Base-by-base conservation (phyloP, 2,113 vertebrate genomes). In the Nerophis lumbriciformis region DNA sequence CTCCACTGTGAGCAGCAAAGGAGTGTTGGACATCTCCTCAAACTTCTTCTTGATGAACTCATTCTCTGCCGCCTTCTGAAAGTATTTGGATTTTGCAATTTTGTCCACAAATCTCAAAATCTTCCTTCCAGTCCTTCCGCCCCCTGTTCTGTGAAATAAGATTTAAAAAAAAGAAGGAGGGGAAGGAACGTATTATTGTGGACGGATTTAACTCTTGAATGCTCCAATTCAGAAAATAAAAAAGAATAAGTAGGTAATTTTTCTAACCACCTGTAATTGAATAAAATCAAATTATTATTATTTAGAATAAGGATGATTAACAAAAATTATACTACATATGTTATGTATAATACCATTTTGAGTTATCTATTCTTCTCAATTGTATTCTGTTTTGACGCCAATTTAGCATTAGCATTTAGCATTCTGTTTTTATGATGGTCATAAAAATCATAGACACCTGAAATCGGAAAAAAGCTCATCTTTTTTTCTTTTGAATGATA, bases 31-130 rank as follows among this genome's bases (percentile, higher is more conserved):
- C 83, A 96, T 91, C 78, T 94, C 93, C 79, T 94, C 93, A 0
- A 95, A 92, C 88, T 94, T 95, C 88, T 94, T 94, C 72, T 91
- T 94, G 76, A 96, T 94, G 77, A 92, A 95, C 80, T 94, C 93
- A 0, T 93, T 95, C 72, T 96, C 93, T 0, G 93, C 88, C 44
- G 94, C 94, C 71, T 84, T 93, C 87, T 95, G 94, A 85, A 95
- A 95, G 61, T 92, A 96, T 75, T 92, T 93, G 60, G 93, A 94
- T 83, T 94, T 95, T 54, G 93, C 83, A 0, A 95, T 94, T 89
- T 94, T 95, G 68, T 95, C 93, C 68, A 96, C 91, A 10, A 95
- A 91, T 85, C 90, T 90, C 72, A 95, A 88, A 89, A 96, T 94
- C 85, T 80, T 92, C 68, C 88, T 78, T 53, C 94, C 90, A 0